Base-by-base conservation (phyloP, 2,888 invertebrate species). In the Drosophila suboccidentalis region DNA sequence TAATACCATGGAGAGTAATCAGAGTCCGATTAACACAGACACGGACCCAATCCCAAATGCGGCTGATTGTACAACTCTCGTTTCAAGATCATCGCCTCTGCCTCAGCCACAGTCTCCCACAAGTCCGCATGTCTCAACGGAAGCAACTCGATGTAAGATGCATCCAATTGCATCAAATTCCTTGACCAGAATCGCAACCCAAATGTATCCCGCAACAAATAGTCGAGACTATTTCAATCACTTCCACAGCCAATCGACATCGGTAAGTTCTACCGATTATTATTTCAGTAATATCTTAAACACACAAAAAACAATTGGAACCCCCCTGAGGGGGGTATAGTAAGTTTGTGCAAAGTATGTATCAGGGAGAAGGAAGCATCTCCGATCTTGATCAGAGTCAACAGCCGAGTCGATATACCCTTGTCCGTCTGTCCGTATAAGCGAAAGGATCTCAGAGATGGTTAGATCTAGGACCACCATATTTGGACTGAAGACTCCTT, bases 231-330 rank as follows among this genome's bases (percentile, higher is more conserved):
- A 97, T 93, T 92, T 92, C 69, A 98, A 98, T 94, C 98, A 98
- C 93, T 98, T 98, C 94, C 98, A 98, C 93, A 95, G 97, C 86
- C 98, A 98, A 93, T 95, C 97, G 82, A 96, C 97, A 92, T 90
- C 92, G 78, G 92, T 92, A 78, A 91, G 90, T 77, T 8, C 8
- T 41, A 46, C 4, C 6, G 5, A 26, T 34, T n/a, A 8, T 38
- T 3, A 13, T 4, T 8, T 38, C 5, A 38, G n/a, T 36, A 36
- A 13, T 36, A 36, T 36, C 34, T 36, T 34, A 32, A n/a, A n/a
- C n/a, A n/a, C n/a, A n/a, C n/a, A n/a, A n/a, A n/a, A n/a, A n/a
- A n/a, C n/a, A n/a, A n/a, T n/a, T n/a, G n/a, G n/a, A n/a, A n/a
- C n/a, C n/a, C n/a, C n/a, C n/a, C n/a, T n/a, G n/a, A n/a, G n/a